Conservation (phyloP, 2,888 invertebrate genomes). For the Pseudococcus longispinus region DNA sequence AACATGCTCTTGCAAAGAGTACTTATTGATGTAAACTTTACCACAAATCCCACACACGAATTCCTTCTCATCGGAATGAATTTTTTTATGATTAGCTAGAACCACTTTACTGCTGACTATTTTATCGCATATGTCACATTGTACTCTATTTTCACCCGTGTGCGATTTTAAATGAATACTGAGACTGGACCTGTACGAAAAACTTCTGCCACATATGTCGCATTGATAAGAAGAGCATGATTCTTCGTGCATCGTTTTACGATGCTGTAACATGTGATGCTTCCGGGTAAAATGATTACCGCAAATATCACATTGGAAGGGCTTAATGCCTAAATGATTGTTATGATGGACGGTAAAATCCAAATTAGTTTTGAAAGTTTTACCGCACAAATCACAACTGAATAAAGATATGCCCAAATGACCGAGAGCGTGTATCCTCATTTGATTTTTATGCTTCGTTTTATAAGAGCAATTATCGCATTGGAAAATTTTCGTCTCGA, state of each 20-base stretch:
- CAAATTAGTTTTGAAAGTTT: slow-evolving; percentile 24
- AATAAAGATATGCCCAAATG: slow-evolving; percentile 47
- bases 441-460: slow-evolving; percentile 42
- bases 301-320: slow-evolving; percentile 53
- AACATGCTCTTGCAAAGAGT: slow-evolving; percentile 49
- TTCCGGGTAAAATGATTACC: slow-evolving; percentile 41
- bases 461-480: slow-evolving; percentile 46
- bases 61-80: slow-evolving; percentile 35
- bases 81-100: slow-evolving; percentile 45
- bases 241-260: slow-evolving; percentile 49
- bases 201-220: slow-evolving; percentile 43
- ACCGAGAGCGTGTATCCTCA: slow-evolving; percentile 43
- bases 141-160: slow-evolving; percentile 40
- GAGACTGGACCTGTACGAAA: slow-evolving; percentile 40
- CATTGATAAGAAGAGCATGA: slow-evolving; percentile 15
- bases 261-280: slow-evolving; percentile 48
- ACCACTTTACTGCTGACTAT: slow-evolving; percentile 33
- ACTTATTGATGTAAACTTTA: slow-evolving; percentile 48
- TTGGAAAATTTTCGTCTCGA: background rate
- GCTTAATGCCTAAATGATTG: slow-evolving; percentile 49
- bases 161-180: slow-evolving; percentile 45
- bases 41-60: slow-evolving; percentile 51
- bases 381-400: slow-evolving; percentile 40
- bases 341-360: slow-evolving; percentile 50
- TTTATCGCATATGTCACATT: slow-evolving; percentile 50